Base-by-base conservation (phyloP, 2,797 vertebrate genomes). In the Lophotriccus pileatus region DNA sequence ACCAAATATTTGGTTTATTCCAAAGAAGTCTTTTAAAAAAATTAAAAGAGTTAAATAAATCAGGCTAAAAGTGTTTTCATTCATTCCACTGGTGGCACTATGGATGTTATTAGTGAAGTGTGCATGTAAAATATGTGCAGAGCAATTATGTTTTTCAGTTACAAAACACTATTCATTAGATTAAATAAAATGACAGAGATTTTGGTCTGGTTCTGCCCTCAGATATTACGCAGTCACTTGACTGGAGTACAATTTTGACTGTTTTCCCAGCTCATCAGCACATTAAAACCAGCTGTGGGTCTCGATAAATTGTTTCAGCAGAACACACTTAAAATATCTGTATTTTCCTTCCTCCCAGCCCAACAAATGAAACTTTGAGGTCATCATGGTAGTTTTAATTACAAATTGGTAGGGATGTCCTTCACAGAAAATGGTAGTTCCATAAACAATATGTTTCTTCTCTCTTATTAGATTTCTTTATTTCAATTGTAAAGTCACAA, bases 251-350 rank as follows among this genome's bases (percentile, higher is more conserved):
- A 93, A 44, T 96, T 97, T 96, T 96, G 95, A 97, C 95, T 97
- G 63, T 97, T 97, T 97, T 97, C 92, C 95, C 96, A 97, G 97
- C 94, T 96, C 72, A 79, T 97, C 94, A 91, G 84, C 94, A 96
- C 97, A 98, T 97, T 98, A 95, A 96, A 98, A 97, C 91, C 97
- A 97, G 93, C 96, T 97, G 95, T 95, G 84, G 87, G 66, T 63
- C 90, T 95, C 87, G 2, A 85, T 77, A 95, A 95, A 37, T 64
- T 53, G 56, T 89, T 96, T 96, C 91, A 94, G 75, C 81, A 96
- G 87, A 95, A 93, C 79, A 78, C 90, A 86, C 93, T 67, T 66
- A 89, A 96, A 95, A 89, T 82, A 88, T 86, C 70, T 28, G 6
- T 83, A 90, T 92, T 96, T 96, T 91, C 90, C 84, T 92, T 85